Percentiles rank a stretch among this genome's conserved stretches.
Evolutionary conservation across 2,797 vertebrate genomes (phyloP).

Genomic region (Pteronotus mesoamericanus): DNA sequence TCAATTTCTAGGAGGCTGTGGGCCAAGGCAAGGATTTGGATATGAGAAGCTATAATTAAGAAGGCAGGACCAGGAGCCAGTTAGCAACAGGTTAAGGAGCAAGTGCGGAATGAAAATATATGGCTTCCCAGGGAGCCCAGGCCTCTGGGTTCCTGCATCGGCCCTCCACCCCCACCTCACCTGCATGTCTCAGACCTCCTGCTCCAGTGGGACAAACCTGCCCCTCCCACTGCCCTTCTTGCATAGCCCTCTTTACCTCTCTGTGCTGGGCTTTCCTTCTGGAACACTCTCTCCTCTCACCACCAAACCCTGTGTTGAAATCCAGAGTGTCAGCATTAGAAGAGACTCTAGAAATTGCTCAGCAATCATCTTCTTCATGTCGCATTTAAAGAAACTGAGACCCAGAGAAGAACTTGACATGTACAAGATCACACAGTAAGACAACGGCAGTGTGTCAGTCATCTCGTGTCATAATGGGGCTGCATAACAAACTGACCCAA

Average conservation of each 20-base stretch:
- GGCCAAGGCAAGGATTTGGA: neutral
- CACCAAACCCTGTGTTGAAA: neutral
- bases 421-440: neutral
- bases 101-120: neutral
- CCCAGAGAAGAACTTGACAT: neutral
- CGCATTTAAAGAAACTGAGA: neutral
- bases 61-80: neutral
- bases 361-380: neutral
- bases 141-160: neutral
- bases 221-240: neutral
- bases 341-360: neutral
- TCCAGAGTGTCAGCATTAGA: neutral
- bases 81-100: neutral
- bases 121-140: neutral
- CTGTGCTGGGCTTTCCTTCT: neutral
- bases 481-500: neutral
- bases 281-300: neutral
- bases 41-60: neutral
- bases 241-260: neutral
- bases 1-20: neutral
- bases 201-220: too few relatives aligned
- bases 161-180: neutral
- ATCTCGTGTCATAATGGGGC: neutral
- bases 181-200: neutral
- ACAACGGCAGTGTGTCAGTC: neutral